phyloP scores from a whole-genome alignment of 2,113 vertebrate species.

The Mormyrus lacerda region DNA sequence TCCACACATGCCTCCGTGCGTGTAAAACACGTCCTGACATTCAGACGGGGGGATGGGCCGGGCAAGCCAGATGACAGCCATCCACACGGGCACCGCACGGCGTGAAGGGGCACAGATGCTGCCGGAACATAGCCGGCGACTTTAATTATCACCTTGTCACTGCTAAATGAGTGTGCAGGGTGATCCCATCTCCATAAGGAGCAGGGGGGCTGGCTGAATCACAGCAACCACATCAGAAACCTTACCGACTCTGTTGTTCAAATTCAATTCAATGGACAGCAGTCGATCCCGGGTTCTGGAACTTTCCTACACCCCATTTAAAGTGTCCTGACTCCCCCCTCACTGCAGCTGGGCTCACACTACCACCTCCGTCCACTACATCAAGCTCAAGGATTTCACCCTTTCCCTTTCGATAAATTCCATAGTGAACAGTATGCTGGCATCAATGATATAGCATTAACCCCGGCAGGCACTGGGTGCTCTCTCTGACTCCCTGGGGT shows the following conservation, averaged over 20 bases:
- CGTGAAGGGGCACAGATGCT: slow-evolving; percentile 29
- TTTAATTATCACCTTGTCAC: slow-evolving; percentile 92
- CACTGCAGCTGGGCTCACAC: not conserved
- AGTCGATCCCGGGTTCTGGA: not conserved
- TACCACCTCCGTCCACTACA: not conserved
- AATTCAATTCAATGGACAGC: not conserved
- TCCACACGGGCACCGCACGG: not conserved
- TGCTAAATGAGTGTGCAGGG: slow-evolving; percentile 71
- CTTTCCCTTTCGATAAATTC: not conserved
- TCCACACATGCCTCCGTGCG: not conserved
- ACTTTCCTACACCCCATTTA: not conserved
- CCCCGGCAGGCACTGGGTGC: not conserved
- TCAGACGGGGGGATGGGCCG: not conserved
- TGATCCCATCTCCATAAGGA: slow-evolving; percentile 71
- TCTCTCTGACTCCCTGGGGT: not conserved
- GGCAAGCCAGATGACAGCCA: not conserved
- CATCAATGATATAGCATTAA: not conserved
- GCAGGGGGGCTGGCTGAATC: slow-evolving; percentile 19
- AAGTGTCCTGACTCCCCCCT: not conserved
- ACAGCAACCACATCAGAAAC: not conserved
- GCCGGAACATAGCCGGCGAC: slow-evolving; percentile 64
- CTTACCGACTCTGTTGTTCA: not conserved
- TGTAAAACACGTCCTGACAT: slow-evolving; percentile 1
- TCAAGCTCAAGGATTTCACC: not conserved
- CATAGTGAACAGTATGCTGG: not conserved